phyloP scores from a whole-genome alignment of 2,113 vertebrate species.

The Burhinus oedicnemus region DNA sequence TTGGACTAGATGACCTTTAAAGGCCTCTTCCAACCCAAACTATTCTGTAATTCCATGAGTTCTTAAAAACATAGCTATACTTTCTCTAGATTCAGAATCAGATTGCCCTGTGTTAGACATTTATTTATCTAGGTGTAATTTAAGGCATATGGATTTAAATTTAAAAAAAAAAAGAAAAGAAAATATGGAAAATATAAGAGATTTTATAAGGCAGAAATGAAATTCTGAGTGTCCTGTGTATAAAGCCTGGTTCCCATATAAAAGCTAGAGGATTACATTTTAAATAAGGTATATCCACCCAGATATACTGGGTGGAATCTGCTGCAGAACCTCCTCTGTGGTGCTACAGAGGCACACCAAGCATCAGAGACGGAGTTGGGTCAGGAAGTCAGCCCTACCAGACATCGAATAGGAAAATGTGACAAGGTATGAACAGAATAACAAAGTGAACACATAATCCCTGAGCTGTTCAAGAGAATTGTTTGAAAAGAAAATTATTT shows the following conservation, averaged over 20 bases:
- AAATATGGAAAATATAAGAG: too few species aligned
- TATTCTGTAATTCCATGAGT: not conserved
- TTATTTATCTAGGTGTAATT: not conserved
- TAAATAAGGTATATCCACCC: not conserved
- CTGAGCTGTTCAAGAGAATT: not conserved
- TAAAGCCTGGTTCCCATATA: not conserved
- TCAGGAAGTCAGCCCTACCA: not conserved
- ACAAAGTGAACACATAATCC: not conserved
- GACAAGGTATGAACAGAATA: not conserved
- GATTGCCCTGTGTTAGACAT: too few species aligned
- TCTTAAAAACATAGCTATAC: not conserved
- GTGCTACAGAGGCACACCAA: not conserved
- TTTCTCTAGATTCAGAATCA: not conserved
- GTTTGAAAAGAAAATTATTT: not conserved
- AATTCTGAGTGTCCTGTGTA: too few species aligned
- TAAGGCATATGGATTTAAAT: not conserved
- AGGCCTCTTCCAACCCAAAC: not conserved
- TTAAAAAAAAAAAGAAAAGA: too few species aligned
- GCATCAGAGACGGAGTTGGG: not conserved
- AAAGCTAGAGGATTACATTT: not conserved
- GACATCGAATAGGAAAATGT: not conserved
- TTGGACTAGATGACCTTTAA: not conserved
- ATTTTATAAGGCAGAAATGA: too few species aligned
- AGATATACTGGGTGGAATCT: not conserved
- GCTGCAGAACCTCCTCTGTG: not conserved